Conservation (phyloP, 1,140 invertebrate genomes). For the Conus ventricosus region DNA sequence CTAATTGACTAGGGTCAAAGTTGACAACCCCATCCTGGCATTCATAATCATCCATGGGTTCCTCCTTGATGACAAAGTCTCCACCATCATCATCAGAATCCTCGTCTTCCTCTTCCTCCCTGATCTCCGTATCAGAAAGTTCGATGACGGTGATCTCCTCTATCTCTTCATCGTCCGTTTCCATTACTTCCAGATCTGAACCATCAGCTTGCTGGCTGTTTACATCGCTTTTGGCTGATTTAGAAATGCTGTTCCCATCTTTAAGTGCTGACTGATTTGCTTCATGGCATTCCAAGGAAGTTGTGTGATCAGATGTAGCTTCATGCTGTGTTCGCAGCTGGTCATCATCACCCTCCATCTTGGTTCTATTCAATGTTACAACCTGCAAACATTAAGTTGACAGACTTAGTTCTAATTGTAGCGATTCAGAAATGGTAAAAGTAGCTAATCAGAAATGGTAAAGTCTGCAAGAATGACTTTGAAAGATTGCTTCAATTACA, state of each 20-base stretch:
- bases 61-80: conserved; percentile 11
- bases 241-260: too few species aligned
- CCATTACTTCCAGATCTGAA: not conserved
- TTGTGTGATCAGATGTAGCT: not conserved
- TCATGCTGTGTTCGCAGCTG: not conserved
- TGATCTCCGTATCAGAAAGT: conserved; percentile 13
- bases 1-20: not conserved
- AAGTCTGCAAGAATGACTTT: too few species aligned
- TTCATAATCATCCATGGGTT: not conserved
- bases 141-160: conserved; percentile 16
- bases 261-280: too few species aligned
- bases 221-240: not conserved
- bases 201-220: not conserved
- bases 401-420: too few species aligned
- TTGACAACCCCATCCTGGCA: not conserved
- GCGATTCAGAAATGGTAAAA: too few species aligned
- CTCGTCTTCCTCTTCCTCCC: not conserved
- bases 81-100: not conserved
- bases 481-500: too few species aligned
- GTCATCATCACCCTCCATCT: not conserved
- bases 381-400: too few species aligned
- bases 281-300: too few species aligned
- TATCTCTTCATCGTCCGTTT: not conserved
- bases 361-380: not conserved
- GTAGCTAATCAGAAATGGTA: too few species aligned